A percentile compares a stretch with the other conserved stretches of the same genome.
Conservation (phyloP, 2,797 vertebrate species). For the Ctenopoma multispine region DNA sequence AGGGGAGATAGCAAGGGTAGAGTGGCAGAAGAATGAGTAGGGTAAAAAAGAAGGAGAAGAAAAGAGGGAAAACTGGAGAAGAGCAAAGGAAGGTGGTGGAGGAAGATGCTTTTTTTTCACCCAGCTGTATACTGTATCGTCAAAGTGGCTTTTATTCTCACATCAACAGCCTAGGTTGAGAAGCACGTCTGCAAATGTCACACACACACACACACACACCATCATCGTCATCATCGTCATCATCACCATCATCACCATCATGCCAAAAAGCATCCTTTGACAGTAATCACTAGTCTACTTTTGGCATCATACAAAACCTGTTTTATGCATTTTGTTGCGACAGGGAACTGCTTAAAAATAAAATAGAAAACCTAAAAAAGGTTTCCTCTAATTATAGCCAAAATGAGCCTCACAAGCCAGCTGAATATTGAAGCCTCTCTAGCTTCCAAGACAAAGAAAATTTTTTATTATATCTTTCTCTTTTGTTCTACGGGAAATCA, state of each 20-base stretch:
- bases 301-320: slow-evolving; percentile 57
- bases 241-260: slow-evolving; percentile 37
- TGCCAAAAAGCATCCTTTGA: slow-evolving; percentile 58
- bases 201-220: slow-evolving; percentile 20
- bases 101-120: slow-evolving; percentile 52
- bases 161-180: slow-evolving; percentile 52
- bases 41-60: slow-evolving; percentile 36
- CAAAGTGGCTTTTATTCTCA: slow-evolving; percentile 77
- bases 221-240: neutral
- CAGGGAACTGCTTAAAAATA: slow-evolving; percentile 41
- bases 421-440: slow-evolving; percentile 39
- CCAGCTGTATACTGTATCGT: slow-evolving; percentile 59
- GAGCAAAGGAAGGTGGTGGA: slow-evolving; percentile 55
- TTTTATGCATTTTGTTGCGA: slow-evolving; percentile 48
- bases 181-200: slow-evolving; percentile 55
- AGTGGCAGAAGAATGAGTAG: slow-evolving; percentile 57
- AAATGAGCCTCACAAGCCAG: slow-evolving; percentile 35
- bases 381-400: slow-evolving; percentile 56
- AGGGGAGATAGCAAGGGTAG: slow-evolving; percentile 58
- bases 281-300: slow-evolving; percentile 62
- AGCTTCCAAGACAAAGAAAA: slow-evolving; percentile 15
- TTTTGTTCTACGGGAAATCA: slow-evolving; percentile 47
- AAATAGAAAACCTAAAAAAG: slow-evolving; percentile 31
- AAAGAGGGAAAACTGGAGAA: slow-evolving; percentile 49
- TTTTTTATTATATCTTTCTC: slow-evolving; percentile 28